Conservation (phyloP, 2,888 invertebrate genomes). For the Nemoura dubitans region DNA sequence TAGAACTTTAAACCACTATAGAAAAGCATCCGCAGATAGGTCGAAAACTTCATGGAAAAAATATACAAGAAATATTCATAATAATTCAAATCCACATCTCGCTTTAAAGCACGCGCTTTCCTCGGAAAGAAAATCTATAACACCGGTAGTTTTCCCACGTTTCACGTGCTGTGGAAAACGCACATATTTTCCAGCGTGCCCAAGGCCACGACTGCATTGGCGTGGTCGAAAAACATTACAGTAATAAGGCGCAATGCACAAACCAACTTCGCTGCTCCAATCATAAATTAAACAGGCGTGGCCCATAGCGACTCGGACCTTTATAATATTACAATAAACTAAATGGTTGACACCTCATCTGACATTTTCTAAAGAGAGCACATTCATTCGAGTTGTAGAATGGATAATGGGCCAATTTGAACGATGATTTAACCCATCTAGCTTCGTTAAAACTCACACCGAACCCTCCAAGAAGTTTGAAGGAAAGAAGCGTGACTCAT, state of each 20-base stretch:
- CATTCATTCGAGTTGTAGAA: not conserved
- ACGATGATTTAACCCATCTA: not conserved
- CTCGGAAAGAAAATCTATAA: not conserved
- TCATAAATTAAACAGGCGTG: not conserved
- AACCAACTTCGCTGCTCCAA: not conserved
- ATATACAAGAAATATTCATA: too few species aligned
- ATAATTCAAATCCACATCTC: too few species aligned
- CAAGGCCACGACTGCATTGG: not conserved
- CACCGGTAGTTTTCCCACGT: not conserved
- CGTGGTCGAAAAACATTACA: not conserved
- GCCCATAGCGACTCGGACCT: not conserved
- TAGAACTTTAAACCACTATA: too few species aligned
- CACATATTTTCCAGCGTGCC: not conserved
- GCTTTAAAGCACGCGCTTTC: not conserved
- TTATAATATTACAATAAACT: not conserved
- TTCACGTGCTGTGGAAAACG: not conserved
- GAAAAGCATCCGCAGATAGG: too few species aligned
- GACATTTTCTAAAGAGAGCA: not conserved
- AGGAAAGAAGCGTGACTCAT: too few species aligned
- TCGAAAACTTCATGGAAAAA: too few species aligned
- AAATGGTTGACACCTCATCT: not conserved
- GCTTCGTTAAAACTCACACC: too few species aligned
- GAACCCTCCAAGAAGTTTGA: too few species aligned
- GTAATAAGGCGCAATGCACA: not conserved
- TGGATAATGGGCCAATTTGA: not conserved